A percentile compares a stretch with the other conserved stretches of the same genome.
These are phyloP conservation scores for Ispidina picta DNA, from an alignment of 2,797 vertebrate genomes.

Conservation along the genomic window DNA sequence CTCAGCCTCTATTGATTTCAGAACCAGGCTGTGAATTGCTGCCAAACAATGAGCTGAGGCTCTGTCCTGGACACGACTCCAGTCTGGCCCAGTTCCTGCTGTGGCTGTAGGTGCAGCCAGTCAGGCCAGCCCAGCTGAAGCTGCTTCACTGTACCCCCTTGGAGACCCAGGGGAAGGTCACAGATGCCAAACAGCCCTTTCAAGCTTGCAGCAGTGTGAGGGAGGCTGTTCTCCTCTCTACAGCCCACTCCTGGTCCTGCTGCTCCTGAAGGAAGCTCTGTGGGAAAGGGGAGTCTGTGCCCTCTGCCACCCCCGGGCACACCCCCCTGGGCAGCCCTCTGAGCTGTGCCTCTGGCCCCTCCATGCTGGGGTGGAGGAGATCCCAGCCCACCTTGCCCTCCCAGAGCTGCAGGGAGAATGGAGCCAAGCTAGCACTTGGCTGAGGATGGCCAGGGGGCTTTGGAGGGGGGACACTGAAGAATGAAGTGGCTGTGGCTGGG, in stretches of 20 bases:
- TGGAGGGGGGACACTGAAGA: not conserved
- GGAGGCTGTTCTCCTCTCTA: not conserved
- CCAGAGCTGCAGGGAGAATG: not conserved
- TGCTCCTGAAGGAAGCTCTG: not conserved
- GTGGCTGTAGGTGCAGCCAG: not conserved
- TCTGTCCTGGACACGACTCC: not conserved
- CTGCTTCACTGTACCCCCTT: rapidly evolving
- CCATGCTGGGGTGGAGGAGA: not conserved
- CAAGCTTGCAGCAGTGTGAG: not conserved
- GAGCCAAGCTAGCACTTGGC: rapidly evolving
- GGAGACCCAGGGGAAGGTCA: not conserved
- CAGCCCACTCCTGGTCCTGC: not conserved
- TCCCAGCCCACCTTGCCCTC: not conserved
- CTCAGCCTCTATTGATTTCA: constrained; percentile 43
- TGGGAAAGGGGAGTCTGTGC: not conserved
- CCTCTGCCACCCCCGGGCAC: not conserved
- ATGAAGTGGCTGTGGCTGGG: too few relatives aligned
- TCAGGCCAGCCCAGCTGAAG: not conserved
- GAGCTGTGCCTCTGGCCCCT: not conserved
- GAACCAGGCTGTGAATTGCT: constrained; percentile 28
- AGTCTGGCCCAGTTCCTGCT: not conserved
- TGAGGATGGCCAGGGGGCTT: not conserved
- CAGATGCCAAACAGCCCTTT: not conserved
- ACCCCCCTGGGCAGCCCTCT: not conserved
- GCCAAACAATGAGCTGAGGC: not conserved